These are phyloP conservation scores for Perca flavescens DNA, from an alignment of 2,113 vertebrate genomes.

Conservation along the genomic window DNA sequence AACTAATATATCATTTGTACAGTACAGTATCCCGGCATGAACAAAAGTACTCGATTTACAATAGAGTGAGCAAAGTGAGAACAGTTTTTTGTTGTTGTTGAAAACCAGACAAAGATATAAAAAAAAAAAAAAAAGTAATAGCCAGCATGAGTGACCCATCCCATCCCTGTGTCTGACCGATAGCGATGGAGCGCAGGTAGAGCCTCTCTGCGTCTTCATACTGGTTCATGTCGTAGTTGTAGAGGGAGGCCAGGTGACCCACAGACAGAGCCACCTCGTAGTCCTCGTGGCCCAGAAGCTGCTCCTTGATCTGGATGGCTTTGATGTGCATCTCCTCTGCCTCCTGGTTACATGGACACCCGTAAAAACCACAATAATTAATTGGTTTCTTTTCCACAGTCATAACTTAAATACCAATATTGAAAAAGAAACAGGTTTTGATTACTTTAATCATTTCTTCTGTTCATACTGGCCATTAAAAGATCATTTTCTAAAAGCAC, in stretches of 20 bases:
- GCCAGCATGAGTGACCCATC: background rate
- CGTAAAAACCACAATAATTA: too few species aligned
- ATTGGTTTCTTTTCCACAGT: background rate
- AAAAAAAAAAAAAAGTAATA: background rate
- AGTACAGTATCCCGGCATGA: background rate
- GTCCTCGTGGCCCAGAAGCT: slow-evolving; percentile 97
- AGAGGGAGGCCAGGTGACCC: slow-evolving; percentile 97
- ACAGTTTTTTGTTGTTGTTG: background rate
- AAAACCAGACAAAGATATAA: background rate
- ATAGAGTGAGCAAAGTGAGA: background rate
- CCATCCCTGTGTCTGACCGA: slow-evolving; percentile 83
- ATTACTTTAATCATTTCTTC: background rate
- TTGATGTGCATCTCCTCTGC: slow-evolving; percentile 99
- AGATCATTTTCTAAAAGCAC: background rate
- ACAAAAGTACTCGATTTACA: background rate
- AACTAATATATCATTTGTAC: too few species aligned
- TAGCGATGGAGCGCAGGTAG: slow-evolving; percentile 97
- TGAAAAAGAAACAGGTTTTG: background rate
- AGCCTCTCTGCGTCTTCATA: slow-evolving; percentile 98
- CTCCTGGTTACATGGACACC: slow-evolving; percentile 82
- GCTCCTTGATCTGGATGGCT: slow-evolving; percentile 99
- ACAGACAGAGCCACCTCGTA: slow-evolving; percentile 98
- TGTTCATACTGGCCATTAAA: background rate
- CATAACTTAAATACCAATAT: background rate
- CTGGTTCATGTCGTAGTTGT: slow-evolving; percentile 99